These are phyloP conservation scores for Argopecten irradians DNA, from an alignment of 1,140 invertebrate genomes.

Conservation along the genomic window DNA sequence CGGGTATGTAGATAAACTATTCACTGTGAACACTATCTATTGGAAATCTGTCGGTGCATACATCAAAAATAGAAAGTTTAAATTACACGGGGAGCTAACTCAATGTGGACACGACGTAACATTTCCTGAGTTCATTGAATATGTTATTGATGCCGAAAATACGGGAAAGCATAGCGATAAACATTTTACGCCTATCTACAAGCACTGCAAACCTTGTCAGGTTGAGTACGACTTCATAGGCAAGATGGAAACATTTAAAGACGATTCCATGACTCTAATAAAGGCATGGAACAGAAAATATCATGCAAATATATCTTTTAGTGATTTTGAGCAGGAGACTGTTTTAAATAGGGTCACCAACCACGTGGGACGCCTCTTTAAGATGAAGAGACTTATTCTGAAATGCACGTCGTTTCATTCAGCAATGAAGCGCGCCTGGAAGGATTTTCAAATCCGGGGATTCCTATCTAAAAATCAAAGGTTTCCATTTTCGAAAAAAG, in stretches of 20 bases:
- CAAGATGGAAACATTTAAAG: constrained; percentile 56
- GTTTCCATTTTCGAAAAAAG: constrained; percentile 38
- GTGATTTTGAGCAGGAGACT: constrained; percentile 53
- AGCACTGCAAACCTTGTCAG: constrained; percentile 54
- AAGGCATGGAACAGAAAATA: constrained; percentile 40
- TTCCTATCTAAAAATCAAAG: constrained; percentile 39
- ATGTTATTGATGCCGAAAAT: constrained; percentile 43
- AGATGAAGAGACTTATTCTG: constrained; percentile 12
- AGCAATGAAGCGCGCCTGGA: constrained; percentile 46
- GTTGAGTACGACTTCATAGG: constrained; percentile 58
- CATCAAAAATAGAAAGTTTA: constrained; percentile 30
- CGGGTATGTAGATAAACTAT: constrained; percentile 55
- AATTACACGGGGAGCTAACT: neutral
- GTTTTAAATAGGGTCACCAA: constrained; percentile 31
- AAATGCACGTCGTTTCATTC: constrained; percentile 47
- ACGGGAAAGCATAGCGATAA: constrained; percentile 30
- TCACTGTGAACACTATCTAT: constrained; percentile 42
- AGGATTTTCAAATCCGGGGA: constrained; percentile 55
- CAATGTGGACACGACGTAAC: constrained; percentile 54
- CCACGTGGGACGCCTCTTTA: constrained; percentile 30
- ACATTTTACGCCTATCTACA: constrained; percentile 56
- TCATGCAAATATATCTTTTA: constrained; percentile 36
- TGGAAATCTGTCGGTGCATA: constrained; percentile 38
- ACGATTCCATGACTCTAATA: constrained; percentile 51
- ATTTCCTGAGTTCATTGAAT: constrained; percentile 60